Evolutionary conservation across 1,140 invertebrate genomes (phyloP), one percentile per base, ranked within the genome.

Genomic region (Parasteatoda tepidariorum): DNA sequence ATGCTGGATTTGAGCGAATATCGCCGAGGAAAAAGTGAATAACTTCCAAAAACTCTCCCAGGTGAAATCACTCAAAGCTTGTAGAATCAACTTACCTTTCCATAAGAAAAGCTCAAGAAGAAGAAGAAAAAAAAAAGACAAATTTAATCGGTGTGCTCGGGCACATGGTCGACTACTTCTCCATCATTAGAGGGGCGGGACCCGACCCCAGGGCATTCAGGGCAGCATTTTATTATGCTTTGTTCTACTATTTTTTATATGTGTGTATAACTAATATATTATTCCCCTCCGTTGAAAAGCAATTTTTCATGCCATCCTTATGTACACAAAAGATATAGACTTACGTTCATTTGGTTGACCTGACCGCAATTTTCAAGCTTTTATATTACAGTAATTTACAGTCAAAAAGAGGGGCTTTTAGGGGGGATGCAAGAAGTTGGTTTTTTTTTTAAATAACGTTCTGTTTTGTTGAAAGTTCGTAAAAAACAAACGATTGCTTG

Each of bases 291-390:
- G 18, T 22, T 59, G 57, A 31, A 71, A 66, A 82, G 31, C 41
- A 54, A 82, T 82, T 82, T 81, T 82, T 82, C 78, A 82, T 82
- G 76, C 55, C 38, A 66, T 67, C 38, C 75, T 71, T 82, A 82
- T 82, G 78, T 82, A 82, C 78, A 82, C 78, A 82, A 82, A 82
- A 70, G 76, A 64, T 24, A n/a, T 5, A 24, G 64, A 67, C 64
- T 22, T n/a, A n/a, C 64, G n/a, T 30, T 3, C 64, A 61, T 24
- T 31, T 54, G 55, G 66, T 75, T 75, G 73, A 75, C 73, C 73
- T 41, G 57, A 61, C 55, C 73, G 55, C 26, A 62, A 55, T 75
- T 75, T 61, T 75, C 55, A 18, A 34, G 18, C 55, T 61, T 34
- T 31, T 61, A 31, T 57, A 82, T 82, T 71, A 82, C 57, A 61